A percentile compares a stretch with the other conserved stretches of the same genome.
phyloP scores from a whole-genome alignment of 2,113 vertebrate genomes.

The Nanorana parkeri region DNA sequence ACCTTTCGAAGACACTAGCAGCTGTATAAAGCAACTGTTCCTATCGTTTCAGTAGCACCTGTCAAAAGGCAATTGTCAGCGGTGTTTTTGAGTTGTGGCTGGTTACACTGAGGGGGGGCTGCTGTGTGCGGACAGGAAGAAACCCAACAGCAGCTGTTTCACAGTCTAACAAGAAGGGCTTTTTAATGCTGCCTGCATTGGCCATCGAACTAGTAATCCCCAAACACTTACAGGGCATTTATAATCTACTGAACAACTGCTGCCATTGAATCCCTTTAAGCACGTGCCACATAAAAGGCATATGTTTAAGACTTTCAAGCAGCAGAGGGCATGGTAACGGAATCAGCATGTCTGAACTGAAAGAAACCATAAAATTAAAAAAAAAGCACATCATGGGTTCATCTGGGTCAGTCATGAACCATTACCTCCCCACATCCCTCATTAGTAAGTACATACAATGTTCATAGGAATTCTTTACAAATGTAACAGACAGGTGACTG shows the following conservation, averaged over 20 bases:
- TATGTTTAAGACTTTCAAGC: slow-evolving; percentile 2
- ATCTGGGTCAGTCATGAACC: no score
- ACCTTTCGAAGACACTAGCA: slow-evolving; percentile 53
- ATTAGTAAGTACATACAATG: no score
- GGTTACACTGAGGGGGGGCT: not conserved
- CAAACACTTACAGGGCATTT: slow-evolving; percentile 19
- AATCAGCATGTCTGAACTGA: no score
- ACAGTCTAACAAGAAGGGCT: slow-evolving; percentile 53
- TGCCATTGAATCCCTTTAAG: slow-evolving; percentile 24
- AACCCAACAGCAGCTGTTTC: slow-evolving; percentile 59
- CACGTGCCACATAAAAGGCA: slow-evolving; percentile 28
- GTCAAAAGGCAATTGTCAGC: slow-evolving; percentile 45
- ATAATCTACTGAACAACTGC: slow-evolving; percentile 35
- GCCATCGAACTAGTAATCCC: not conserved
- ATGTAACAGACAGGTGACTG: no score
- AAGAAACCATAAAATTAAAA: no score
- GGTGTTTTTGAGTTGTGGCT: slow-evolving; percentile 25
- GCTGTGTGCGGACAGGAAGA: slow-evolving; percentile 5
- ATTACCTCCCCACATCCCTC: no score
- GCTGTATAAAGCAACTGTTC: slow-evolving; percentile 60
- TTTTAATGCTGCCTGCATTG: not conserved
- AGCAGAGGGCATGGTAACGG: not conserved
- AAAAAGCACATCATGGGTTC: no score
- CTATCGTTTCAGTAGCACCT: slow-evolving; percentile 51
- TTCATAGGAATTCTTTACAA: no score